Evolutionary conservation across 2,888 invertebrate genomes (phyloP), one percentile per base, ranked within the genome.

Genomic region (Himalopsyche anomala): DNA sequence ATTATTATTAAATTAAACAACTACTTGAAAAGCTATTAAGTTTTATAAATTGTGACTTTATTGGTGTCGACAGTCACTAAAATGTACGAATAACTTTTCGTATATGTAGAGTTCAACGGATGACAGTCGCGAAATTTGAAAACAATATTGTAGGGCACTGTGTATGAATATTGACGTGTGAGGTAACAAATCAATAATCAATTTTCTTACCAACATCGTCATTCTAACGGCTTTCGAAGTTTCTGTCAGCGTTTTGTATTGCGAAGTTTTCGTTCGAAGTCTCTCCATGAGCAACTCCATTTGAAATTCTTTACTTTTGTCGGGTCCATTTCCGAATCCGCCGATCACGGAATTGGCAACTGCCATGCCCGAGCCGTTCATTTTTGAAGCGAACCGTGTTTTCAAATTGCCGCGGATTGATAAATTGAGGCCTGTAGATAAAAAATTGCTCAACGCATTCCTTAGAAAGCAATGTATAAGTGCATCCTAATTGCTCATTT

Each of bases 271-370:
- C 79, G 97, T 96, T 86, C 98, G 95, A 84, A 99, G 92, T 90
- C 97, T 97, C 91, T 98, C 98, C 98, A 99, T 98, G 88, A 98
- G 93, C 87, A 97, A 94, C 91, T 98, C 97, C 92, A 96, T 95
- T 91, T 97, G 97, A 83, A 93, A 92, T 62, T 87, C 85, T 81
- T 87, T 87, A 11, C 84, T 81, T 79, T 83, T 84, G 17, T 87
- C 85, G 42, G 87, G 83, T 28, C 85, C 56, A 38, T 82, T 69
- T 62, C 83, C 87, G 11, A 85, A 55, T n/a, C 42, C 69, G 28
- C 81, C 85, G 62, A 83, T 80, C 28, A 81, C 38, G 42, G 80
- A 54, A 84, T 81, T 85, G 36, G 83, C 81, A 38, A 83, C 80
- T 28, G 87, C 82, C 85, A 85, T 82, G 51, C 62, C 81, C 38